Base-by-base conservation (phyloP, 2,113 vertebrate species). In the Cottus gobio region DNA sequence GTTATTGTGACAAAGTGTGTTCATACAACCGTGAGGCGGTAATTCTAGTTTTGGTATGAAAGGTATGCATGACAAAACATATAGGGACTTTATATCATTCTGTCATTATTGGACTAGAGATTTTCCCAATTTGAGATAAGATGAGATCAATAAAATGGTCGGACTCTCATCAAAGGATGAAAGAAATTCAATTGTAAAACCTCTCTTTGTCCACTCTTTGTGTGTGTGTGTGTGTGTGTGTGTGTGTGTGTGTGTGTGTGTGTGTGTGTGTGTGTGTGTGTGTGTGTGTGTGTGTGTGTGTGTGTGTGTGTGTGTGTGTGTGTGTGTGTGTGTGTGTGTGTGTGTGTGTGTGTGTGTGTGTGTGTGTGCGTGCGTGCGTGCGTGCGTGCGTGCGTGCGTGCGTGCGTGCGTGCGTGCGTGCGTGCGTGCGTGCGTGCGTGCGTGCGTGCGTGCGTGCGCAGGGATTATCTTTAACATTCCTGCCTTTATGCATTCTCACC, bases 141-240 rank as follows among this genome's bases (percentile, higher is more conserved):
- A 30, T 9, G 52, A 61, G 75, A 75, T 87, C 78, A 46, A 82
- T 87, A 61, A 75, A 77, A 57, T 0, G 70, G 78, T 64, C 69
- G 22, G 72, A 70, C 24, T 71, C 50, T 69, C 82, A 58, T 86
- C 28, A 75, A 56, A 46, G 74, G 66, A 71, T 67, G 36, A 81
- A 67, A 71, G 30, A 84, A 82, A 88, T 83, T 73, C 44, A 42
- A 56, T 60, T 75, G n/a, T 39, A 85, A 85, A 86, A 63, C 58
- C 44, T 60, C 18, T 80, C 42, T 42, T 42, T 8, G 39, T 37
- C 36, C 36, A 37, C 36, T 37, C 6, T 9, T 5, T 37, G 36
- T 37, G 7, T 37, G 36, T 37, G 36, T 37, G 36, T 37, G 5
- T 37, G 1, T 37, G 36, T 37, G 36, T 37, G 36, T 37, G 36